phyloP scores from a whole-genome alignment of 2,888 invertebrate genomes.

The Sesamia inferens region DNA sequence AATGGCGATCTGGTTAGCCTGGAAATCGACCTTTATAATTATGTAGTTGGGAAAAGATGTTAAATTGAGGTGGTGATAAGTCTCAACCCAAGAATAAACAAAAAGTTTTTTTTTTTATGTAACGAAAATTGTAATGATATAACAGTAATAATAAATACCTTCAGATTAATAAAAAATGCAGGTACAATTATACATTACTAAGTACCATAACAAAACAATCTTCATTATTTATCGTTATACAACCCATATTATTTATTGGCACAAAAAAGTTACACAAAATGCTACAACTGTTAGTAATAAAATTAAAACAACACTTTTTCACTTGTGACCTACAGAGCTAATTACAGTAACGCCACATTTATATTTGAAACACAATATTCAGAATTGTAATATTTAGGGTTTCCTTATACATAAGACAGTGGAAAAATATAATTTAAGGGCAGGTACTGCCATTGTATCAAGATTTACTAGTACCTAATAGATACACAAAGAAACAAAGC shows the following conservation, averaged over 20 bases:
- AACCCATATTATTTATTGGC: slow-evolving; percentile 20
- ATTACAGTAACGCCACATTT: slow-evolving; percentile 47
- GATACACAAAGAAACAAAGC: background rate
- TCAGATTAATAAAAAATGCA: background rate
- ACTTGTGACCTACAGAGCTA: slow-evolving; percentile 48
- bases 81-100: background rate
- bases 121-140: background rate
- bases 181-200: slow-evolving; percentile 2
- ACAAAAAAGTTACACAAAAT: slow-evolving; percentile 15
- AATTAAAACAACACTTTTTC: slow-evolving; percentile 51
- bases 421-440: background rate
- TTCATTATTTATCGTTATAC: slow-evolving; percentile 8
- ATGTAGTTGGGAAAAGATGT: too few relatives aligned
- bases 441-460: background rate
- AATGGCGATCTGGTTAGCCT: too few relatives aligned
- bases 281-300: slow-evolving; percentile 26
- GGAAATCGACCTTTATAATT: too few relatives aligned
- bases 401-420: background rate
- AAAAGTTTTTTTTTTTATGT: background rate
- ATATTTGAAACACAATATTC: slow-evolving; percentile 40
- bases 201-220: slow-evolving; percentile 25
- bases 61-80: too few relatives aligned
- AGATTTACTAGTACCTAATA: background rate
- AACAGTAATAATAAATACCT: background rate
- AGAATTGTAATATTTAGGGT: slow-evolving; percentile 35